Conservation (phyloP, 1,140 invertebrate species). For the Drosophila sp. region DNA sequence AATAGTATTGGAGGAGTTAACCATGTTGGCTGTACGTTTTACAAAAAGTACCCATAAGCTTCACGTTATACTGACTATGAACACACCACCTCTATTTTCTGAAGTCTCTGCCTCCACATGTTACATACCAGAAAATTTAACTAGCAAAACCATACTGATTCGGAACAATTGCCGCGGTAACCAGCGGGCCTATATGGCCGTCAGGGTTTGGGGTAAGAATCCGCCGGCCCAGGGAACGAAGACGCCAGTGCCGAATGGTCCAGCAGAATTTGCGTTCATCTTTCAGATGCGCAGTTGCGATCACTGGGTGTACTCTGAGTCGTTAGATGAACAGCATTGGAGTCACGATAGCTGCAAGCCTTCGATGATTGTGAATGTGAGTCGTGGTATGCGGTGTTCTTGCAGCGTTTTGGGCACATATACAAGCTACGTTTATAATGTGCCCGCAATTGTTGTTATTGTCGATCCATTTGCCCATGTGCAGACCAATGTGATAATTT, state of each 20-base stretch:
- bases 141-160: conserved; percentile 27
- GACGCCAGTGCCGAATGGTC: conserved; percentile 19
- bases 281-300: conserved; percentile 53
- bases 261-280: conserved; percentile 29
- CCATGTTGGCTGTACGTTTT: conserved; percentile 46
- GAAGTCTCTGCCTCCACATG: conserved; percentile 20
- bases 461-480: background rate
- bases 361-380: conserved; percentile 1
- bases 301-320: conserved; percentile 34
- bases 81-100: background rate
- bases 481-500: background rate
- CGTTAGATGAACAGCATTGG: conserved; percentile 8
- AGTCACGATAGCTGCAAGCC: conserved; percentile 19
- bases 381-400: conserved; percentile 17
- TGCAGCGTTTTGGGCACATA: conserved; percentile 50
- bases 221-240: background rate
- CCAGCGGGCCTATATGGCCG: conserved; percentile 32
- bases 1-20: conserved; percentile 11
- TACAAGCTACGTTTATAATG: conserved; percentile 41
- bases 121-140: background rate
- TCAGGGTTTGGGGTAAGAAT: conserved; percentile 6
- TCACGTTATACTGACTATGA: conserved; percentile 20
- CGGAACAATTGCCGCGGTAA: conserved; percentile 36
- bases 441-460: conserved; percentile 17
- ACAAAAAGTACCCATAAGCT: conserved; percentile 21